Evolutionary conservation across 2,888 invertebrate species (phyloP).

Genomic region (Apantesis nais): DNA sequence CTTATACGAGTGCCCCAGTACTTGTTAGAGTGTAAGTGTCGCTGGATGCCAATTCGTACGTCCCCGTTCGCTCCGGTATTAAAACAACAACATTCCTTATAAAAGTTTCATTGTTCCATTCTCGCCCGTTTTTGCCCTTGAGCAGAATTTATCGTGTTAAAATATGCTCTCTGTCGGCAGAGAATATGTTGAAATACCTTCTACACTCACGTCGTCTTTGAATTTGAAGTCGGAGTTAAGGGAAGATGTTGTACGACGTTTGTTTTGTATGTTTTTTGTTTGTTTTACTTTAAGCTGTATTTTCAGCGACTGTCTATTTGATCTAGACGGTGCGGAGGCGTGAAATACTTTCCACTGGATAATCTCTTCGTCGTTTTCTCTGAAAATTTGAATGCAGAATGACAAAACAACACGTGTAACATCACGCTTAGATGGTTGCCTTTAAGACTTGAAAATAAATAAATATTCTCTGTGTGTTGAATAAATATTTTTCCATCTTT

Average conservation of each 20-base stretch:
- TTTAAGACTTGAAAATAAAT: neutral
- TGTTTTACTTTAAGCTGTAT: neutral
- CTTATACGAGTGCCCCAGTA: conserved; percentile 22
- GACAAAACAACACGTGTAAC: neutral
- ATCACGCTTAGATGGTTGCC: neutral
- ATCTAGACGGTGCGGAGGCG: neutral
- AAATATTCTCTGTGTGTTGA: neutral
- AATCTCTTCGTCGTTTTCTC: neutral
- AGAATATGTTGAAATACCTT: conserved; percentile 15
- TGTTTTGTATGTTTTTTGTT: neutral
- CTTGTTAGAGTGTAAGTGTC: conserved; percentile 26
- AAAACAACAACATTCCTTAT: conserved; percentile 41
- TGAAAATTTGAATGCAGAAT: neutral
- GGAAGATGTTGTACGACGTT: neutral
- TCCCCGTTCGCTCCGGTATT: conserved; percentile 14
- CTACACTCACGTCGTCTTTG: neutral
- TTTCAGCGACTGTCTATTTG: neutral
- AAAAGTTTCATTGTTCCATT: conserved; percentile 34
- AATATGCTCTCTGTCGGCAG: conserved; percentile 9
- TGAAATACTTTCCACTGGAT: neutral
- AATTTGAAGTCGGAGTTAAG: conserved; percentile 1
- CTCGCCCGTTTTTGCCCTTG: conserved; percentile 18
- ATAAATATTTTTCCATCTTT: neutral
- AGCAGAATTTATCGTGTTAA: conserved; percentile 20
- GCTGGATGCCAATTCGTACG: conserved; percentile 20